These are phyloP conservation scores for Calephelis virginiensis DNA, from an alignment of 1,140 invertebrate genomes.

Conservation along the genomic window DNA sequence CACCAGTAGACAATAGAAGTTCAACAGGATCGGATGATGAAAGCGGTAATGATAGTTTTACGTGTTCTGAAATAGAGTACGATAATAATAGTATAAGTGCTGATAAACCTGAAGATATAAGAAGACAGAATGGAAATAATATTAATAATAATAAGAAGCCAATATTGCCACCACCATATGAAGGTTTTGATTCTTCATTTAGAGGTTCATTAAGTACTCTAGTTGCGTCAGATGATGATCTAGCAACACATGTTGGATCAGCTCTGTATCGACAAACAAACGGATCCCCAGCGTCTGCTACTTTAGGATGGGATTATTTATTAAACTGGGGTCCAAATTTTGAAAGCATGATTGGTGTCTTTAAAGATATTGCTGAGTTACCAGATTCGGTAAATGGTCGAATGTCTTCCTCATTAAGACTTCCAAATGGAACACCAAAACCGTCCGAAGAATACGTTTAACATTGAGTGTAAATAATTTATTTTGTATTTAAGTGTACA, in stretches of 20 bases:
- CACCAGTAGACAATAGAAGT: constrained; percentile 85
- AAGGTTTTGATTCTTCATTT: constrained; percentile 96
- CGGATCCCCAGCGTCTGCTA: constrained; percentile 84
- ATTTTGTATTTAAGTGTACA: constrained; percentile 49
- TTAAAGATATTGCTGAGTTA: constrained; percentile 96
- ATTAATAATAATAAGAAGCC: constrained; percentile 82
- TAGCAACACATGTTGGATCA: constrained; percentile 85
- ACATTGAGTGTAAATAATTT: constrained; percentile 53
- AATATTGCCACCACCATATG: constrained; percentile 86
- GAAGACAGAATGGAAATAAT: constrained; percentile 80
- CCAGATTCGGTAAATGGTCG: constrained; percentile 87
- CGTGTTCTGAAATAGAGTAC: constrained; percentile 98
- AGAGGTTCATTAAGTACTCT: constrained; percentile 94
- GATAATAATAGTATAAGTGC: constrained; percentile 91
- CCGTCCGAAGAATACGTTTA: constrained; percentile 90
- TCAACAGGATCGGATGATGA: constrained; percentile 93
- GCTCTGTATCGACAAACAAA: constrained; percentile 87
- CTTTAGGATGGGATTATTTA: constrained; percentile 94
- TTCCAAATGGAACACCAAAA: constrained; percentile 84
- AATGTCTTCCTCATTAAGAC: constrained; percentile 81
- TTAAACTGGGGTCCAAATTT: constrained; percentile 98
- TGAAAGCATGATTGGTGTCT: constrained; percentile 95
- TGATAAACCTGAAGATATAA: constrained; percentile 86
- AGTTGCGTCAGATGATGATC: constrained; percentile 94
- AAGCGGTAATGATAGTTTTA: constrained; percentile 97